phyloP scores from a whole-genome alignment of 2,888 invertebrate species.

The Mythimna loreyi region DNA sequence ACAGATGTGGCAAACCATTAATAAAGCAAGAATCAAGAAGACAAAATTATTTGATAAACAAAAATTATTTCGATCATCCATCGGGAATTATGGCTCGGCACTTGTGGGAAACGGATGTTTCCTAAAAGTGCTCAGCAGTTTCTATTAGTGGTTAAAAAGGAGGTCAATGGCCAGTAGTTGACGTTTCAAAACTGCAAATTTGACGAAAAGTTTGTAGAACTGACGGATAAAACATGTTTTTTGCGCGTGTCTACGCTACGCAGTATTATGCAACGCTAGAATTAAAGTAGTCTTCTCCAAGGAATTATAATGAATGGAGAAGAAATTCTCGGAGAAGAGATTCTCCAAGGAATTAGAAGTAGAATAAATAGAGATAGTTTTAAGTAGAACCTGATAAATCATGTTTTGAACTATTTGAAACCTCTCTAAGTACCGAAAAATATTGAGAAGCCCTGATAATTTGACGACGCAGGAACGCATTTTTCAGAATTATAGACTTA shows the following conservation, averaged over 20 bases:
- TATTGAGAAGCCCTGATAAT: neutral
- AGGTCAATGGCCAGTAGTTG: constrained; percentile 28
- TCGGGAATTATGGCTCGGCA: too few species aligned
- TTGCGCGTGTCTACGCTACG: too few species aligned
- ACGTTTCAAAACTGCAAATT: constrained; percentile 25
- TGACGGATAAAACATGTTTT: too few species aligned
- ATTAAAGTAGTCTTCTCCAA: too few species aligned
- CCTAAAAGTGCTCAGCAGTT: constrained; percentile 1
- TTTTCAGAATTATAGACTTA: constrained; percentile 6
- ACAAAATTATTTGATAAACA: constrained; percentile 14
- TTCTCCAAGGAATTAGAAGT: neutral
- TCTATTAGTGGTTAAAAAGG: constrained; percentile 30
- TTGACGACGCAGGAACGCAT: neutral
- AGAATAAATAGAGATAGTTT: neutral
- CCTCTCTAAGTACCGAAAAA: neutral
- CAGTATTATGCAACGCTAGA: too few species aligned
- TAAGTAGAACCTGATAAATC: neutral
- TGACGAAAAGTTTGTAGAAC: neutral
- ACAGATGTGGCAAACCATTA: neutral
- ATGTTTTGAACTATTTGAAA: neutral
- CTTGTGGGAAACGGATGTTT: neutral
- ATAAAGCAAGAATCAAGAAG: neutral
- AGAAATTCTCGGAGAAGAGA: too few species aligned
- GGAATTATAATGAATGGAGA: too few species aligned
- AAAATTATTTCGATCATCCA: neutral